Conservation (phyloP, 2,888 invertebrate species). For the Apotomis betuletana region DNA sequence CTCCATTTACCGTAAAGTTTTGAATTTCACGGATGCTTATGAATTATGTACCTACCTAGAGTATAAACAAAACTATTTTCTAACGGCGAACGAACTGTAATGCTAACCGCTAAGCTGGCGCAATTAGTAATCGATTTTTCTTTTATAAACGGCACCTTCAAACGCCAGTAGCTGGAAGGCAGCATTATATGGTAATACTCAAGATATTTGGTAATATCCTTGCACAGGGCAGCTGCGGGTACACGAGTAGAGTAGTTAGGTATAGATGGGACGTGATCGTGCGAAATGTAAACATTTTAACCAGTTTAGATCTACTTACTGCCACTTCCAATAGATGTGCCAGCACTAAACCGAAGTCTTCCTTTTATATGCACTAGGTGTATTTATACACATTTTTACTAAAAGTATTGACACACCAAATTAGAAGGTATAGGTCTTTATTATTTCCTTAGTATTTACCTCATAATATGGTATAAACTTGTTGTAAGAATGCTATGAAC, state of each 20-base stretch:
- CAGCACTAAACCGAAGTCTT: slow-evolving; percentile 33
- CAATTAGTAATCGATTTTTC: not conserved
- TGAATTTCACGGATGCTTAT: too few relatives aligned
- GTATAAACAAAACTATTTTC: too few relatives aligned
- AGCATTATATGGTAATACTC: not conserved
- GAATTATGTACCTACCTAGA: too few relatives aligned
- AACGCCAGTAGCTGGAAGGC: not conserved
- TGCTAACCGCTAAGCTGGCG: not conserved
- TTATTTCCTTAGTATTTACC: slow-evolving; percentile 60
- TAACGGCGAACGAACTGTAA: too few relatives aligned
- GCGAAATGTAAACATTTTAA: slow-evolving; percentile 22
- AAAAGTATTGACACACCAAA: slow-evolving; percentile 80
- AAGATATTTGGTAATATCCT: slow-evolving; percentile 3
- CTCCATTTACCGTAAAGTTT: too few relatives aligned
- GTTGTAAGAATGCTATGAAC: slow-evolving; percentile 33
- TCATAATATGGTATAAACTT: slow-evolving; percentile 38
- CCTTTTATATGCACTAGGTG: slow-evolving; percentile 21
- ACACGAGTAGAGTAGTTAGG: slow-evolving; percentile 9
- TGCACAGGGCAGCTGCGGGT: slow-evolving; percentile 14
- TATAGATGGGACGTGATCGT: slow-evolving; percentile 6
- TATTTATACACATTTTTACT: slow-evolving; percentile 50
- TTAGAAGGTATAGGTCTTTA: slow-evolving; percentile 55
- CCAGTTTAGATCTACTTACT: slow-evolving; percentile 22
- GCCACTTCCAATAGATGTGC: slow-evolving; percentile 24
- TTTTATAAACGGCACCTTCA: not conserved